Evolutionary conservation across 2,797 vertebrate genomes (phyloP), one percentile per base, ranked within the genome.

Genomic region (Acrossocheilus wenchowensis): DNA sequence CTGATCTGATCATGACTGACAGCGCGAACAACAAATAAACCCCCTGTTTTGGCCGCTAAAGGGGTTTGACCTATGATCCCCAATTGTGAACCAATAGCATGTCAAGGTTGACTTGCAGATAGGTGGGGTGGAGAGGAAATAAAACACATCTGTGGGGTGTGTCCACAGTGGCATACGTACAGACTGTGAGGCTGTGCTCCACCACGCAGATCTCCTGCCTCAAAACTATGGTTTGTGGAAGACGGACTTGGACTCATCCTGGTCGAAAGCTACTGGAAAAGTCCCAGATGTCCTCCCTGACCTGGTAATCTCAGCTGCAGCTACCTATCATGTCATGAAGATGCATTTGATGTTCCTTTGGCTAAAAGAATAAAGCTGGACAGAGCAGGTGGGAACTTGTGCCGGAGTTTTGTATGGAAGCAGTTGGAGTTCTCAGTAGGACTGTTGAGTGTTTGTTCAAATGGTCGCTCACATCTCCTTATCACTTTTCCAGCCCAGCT

Each of bases 401-500:
- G 74, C 36, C 7, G 1, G 66, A 72, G 48, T 54, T 68, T 82
- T 68, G 11, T 62, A 43, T 64, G 17, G 8, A 21, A 78, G 15
- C 57, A 34, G 17, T 71, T 78, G 78, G 86, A 89, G 72, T 45
- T 75, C 78, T 73, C 71, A 81, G 26, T 79, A 78, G 64, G 36
- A 82, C 62, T 75, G 54, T 62, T 84, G 73, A 77, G 15, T 64
- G 12, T 88, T 50, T 81, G 72, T 69, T 92, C 62, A 91, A 91
- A 88, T 94, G 91, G 95, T 96, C 94, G 93, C 92, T 95, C 96
- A 94, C 97, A 90, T 96, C 93, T 95, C 97, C 97, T 99, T 98
- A 98, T 99, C 98, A 99, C 96, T 98, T 98, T 98, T 98, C 97
- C 98, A 97, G 98, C 97, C 97, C 97, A 98, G 97, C 97, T 97